Evolutionary conservation across 2,113 vertebrate species (phyloP), one percentile per base, ranked within the genome.

Genomic region (Varanus salvator): DNA sequence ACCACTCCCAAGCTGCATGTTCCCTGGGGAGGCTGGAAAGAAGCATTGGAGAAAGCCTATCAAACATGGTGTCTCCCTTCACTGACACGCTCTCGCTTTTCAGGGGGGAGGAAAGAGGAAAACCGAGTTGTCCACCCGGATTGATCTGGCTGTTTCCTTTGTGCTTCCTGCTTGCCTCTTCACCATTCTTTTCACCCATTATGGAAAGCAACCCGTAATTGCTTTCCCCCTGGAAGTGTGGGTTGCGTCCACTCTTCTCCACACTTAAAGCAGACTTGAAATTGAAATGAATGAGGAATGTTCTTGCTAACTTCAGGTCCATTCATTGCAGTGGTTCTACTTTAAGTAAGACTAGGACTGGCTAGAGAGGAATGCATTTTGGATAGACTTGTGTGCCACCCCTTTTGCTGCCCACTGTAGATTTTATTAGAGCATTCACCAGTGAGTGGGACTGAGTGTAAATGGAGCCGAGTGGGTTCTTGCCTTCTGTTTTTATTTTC

Each of bases 401-500:
- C 48, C 54, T 8, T 77, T 87, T n/a, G 27, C 27, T 76, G 64
- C 12, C 85, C 68, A 90, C 60, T 34, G 50, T 86, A 23, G n/a
- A 85, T 93, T 91, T 92, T 92, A 91, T 87, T 93, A 89, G 11
- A 75, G 8, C 80, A 64, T 31, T 84, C 77, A 71, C 25, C 89
- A 74, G 11, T 88, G 84, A 87, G n/a, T 80, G 92, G 87, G 77
- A 87, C 25, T 80, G 85, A 69, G 31, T 72, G 38, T 71, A 78
- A 48, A 17, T 90, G 90, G 84, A 91, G 92, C 81, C 94, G 64
- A 66, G 87, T 88, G 6, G 27, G 54, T 66, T 94, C 0, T 77
- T 87, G 91, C 50, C 88, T 89, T 88, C 31, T 91, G 68, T 71
- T 92, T 94, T 87, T n/a, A 87, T 93, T 93, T 93, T 92, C 82